Evolutionary conservation across 2,113 vertebrate species (phyloP).

Genomic region (Ammospiza nelsoni): DNA sequence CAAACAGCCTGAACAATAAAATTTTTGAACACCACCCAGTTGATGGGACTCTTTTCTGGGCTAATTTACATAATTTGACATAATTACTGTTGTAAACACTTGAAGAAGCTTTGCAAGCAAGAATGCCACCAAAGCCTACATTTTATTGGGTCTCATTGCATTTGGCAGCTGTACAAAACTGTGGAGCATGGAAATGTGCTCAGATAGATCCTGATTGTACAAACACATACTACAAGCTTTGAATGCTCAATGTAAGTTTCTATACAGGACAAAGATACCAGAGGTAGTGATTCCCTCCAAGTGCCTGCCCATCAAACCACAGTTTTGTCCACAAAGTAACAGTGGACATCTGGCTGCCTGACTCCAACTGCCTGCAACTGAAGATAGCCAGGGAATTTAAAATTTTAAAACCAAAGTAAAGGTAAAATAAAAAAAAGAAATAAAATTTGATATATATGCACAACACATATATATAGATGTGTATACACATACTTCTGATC

Average conservation of each 20-base stretch:
- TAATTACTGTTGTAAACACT: slow-evolving; percentile 47
- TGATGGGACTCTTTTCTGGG: not conserved
- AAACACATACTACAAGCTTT: not conserved
- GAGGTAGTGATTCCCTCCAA: not conserved
- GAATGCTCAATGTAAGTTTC: not conserved
- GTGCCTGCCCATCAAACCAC: not conserved
- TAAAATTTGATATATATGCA: not conserved
- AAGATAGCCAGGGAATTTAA: not conserved
- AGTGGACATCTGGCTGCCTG: not conserved
- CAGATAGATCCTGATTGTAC: not conserved
- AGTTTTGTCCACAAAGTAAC: not conserved
- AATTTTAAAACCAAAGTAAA: not conserved
- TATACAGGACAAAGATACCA: not conserved
- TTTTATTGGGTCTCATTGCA: not conserved
- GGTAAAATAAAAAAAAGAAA: not conserved
- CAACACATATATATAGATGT: not conserved
- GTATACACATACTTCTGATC: not conserved
- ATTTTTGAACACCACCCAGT: not conserved
- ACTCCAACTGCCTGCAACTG: not conserved
- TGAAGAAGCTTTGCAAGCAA: slow-evolving; percentile 14
- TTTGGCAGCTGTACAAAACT: slow-evolving; percentile 25
- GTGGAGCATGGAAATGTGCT: not conserved
- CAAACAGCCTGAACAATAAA: slow-evolving; percentile 11
- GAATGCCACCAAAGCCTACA: not conserved
- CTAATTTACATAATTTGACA: slow-evolving; percentile 41